Percentiles rank a stretch among this genome's conserved stretches.
These are phyloP conservation scores for Pseudoips prasinana DNA, from an alignment of 2,888 invertebrate species.

Conservation along the genomic window DNA sequence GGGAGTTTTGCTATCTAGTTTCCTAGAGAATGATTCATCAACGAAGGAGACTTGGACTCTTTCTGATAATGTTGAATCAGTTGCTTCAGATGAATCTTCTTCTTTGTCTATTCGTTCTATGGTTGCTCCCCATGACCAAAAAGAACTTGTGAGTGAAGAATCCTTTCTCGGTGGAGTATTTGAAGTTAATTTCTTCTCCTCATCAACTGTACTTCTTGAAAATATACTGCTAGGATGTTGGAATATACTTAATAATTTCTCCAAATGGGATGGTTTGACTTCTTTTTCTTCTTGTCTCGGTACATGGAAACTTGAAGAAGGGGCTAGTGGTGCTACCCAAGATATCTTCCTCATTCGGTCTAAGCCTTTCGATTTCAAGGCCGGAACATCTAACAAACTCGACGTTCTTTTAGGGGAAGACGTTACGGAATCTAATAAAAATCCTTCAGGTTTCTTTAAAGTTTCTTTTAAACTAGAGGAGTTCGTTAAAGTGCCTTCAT, in stretches of 20 bases:
- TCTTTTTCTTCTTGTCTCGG: slow-evolving; percentile 66
- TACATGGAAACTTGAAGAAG: slow-evolving; percentile 67
- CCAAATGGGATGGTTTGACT: slow-evolving; percentile 81
- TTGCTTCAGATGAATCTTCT: slow-evolving; percentile 65
- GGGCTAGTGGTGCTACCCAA: slow-evolving; percentile 79
- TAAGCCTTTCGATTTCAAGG: slow-evolving; percentile 61
- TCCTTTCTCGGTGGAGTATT: slow-evolving; percentile 73
- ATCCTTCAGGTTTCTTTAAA: slow-evolving; percentile 42
- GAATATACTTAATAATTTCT: slow-evolving; percentile 85
- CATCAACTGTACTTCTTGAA: slow-evolving; percentile 68
- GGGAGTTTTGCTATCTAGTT: slow-evolving; percentile 71
- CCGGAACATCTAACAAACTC: slow-evolving; percentile 71
- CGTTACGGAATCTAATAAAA: slow-evolving; percentile 53
- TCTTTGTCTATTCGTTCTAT: slow-evolving; percentile 58
- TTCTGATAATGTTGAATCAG: slow-evolving; percentile 72
- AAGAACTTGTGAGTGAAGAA: slow-evolving; percentile 66
- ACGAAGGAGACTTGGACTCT: slow-evolving; percentile 72
- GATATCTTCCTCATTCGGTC: slow-evolving; percentile 82
- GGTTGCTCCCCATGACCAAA: slow-evolving; percentile 74
- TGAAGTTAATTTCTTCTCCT: slow-evolving; percentile 65
- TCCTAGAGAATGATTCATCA: slow-evolving; percentile 72
- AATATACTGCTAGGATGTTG: slow-evolving; percentile 84
- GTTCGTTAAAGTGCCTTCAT: slow-evolving; percentile 76
- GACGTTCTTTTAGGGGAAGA: slow-evolving; percentile 65
- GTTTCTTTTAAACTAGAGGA: slow-evolving; percentile 68